Base-by-base conservation (phyloP, 2,113 vertebrate species). In the Chelonoidis abingdonii region DNA sequence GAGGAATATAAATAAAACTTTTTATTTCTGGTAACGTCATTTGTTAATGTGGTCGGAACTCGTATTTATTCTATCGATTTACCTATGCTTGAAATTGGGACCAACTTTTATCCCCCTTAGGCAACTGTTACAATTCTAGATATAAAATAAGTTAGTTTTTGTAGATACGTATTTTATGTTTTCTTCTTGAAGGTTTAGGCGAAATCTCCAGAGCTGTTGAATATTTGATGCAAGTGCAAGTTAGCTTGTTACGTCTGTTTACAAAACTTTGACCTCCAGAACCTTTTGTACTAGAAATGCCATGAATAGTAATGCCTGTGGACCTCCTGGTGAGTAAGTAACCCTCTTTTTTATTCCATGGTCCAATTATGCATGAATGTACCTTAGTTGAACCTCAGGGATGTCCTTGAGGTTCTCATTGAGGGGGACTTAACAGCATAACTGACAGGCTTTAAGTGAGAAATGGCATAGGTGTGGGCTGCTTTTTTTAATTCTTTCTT, bases 11-110 rank as follows among this genome's bases (percentile, higher is more conserved):
- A n/a, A n/a, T n/a, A 10, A 80, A n/a, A 29, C 56, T 29, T 52
- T 57, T 80, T 62, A 8, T 80, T 29, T 47, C 62, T 35, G 31
- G 31, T 31, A 35, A 65, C 62, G 62, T 35, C 31, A n/a, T 65
- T 65, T 19, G 62, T 35, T n/a, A 65, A 65, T n/a, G 35, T 4
- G 16, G 62, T 65, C n/a, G 31, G 62, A n/a, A 65, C 31, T 65
- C 31, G 35, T 65, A 65, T n/a, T 65, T 65, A 19, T 93, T 31
- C 84, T 87, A 89, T 91, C 59, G 79, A 85, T 96, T 97, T 91
- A 69, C 80, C 17, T 41, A 78, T 27, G 5, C 29, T 86, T 85
- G 11, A n/a, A 53, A 80, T 94, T 65, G 12, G 31, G 62, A n/a
- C n/a, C 62, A 31, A 65, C 16, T 65, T 65, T 93, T 93, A 25